Conservation (phyloP, 1,140 invertebrate species). For the Drosophila nigromelanica region DNA sequence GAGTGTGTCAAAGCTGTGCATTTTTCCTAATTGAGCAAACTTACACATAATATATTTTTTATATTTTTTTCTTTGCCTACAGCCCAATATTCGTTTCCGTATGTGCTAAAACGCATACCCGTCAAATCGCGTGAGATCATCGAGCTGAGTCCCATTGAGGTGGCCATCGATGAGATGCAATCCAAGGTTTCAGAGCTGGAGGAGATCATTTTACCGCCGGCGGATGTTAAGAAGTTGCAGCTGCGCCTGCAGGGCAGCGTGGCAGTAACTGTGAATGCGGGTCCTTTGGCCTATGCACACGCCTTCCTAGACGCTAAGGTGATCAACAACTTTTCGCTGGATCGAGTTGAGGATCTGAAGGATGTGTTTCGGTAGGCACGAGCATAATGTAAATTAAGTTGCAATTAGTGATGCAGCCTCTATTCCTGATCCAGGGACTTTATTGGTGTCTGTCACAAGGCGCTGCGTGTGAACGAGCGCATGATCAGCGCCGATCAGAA, state of each 20-base stretch:
- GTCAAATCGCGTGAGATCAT: constrained; percentile 89
- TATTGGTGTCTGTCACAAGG: constrained; percentile 93
- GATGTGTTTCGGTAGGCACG: constrained; percentile 91
- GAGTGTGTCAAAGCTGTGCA: constrained; percentile 85
- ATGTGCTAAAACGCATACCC: constrained; percentile 94
- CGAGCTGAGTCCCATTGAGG: constrained; percentile 95
- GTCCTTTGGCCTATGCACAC: constrained; percentile 95
- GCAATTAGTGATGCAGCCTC: neutral
- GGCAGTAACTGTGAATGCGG: constrained; percentile 97
- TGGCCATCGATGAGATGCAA: constrained; percentile 97
- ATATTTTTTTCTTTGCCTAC: constrained; percentile 14
- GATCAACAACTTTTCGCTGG: constrained; percentile 89
- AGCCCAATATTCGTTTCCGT: constrained; percentile 95
- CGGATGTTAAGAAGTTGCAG: constrained; percentile 95
- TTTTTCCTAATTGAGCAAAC: neutral
- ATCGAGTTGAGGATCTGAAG: constrained; percentile 93
- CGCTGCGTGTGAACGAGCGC: constrained; percentile 93
- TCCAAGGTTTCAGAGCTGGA: constrained; percentile 92
- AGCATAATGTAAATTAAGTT: neutral
- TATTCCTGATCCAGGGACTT: constrained; percentile 89
- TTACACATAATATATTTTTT: neutral
- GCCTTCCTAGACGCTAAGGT: constrained; percentile 92
- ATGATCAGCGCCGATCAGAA: constrained; percentile 93
- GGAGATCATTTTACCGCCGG: constrained; percentile 91
- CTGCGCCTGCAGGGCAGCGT: constrained; percentile 94